phyloP scores from a whole-genome alignment of 2,888 invertebrate species.

The Helobdella robusta region DNA sequence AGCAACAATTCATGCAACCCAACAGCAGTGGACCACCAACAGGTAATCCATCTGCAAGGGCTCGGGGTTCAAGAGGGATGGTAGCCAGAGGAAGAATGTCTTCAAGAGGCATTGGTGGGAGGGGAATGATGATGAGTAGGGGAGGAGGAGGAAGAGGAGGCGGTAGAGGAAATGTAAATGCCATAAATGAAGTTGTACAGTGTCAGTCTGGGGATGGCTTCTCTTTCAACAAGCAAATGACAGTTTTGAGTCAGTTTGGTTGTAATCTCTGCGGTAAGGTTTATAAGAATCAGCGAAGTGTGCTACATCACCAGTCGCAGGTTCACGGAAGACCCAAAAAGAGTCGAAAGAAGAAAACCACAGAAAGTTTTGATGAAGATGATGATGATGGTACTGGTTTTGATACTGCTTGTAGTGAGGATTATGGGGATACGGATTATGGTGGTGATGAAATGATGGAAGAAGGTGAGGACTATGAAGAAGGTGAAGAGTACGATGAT shows the following conservation, averaged over 20 bases:
- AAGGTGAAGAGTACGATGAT: too few relatives aligned
- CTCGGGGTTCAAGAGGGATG: too few relatives aligned
- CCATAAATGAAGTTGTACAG: background rate
- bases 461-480: too few relatives aligned
- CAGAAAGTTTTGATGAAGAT: background rate
- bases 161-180: background rate
- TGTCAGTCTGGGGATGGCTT: conserved; percentile 16
- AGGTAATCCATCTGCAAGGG: too few relatives aligned
- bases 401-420: too few relatives aligned
- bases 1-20: background rate
- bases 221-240: conserved; percentile 18
- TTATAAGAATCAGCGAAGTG: conserved; percentile 10
- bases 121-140: too few relatives aligned
- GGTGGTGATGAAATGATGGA: too few relatives aligned
- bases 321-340: conserved; percentile 22
- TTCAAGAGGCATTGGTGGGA: background rate
- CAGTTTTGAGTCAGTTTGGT: conserved; percentile 6
- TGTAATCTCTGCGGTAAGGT: conserved; percentile 24
- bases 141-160: background rate
- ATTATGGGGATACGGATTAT: too few relatives aligned
- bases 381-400: background rate
- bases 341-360: conserved; percentile 1
- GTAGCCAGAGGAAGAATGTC: too few relatives aligned
- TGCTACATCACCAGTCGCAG: conserved; percentile 15
- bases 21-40: too few relatives aligned